phyloP scores from a whole-genome alignment of 2,888 invertebrate genomes.

The Alloscopus bannaensis region DNA sequence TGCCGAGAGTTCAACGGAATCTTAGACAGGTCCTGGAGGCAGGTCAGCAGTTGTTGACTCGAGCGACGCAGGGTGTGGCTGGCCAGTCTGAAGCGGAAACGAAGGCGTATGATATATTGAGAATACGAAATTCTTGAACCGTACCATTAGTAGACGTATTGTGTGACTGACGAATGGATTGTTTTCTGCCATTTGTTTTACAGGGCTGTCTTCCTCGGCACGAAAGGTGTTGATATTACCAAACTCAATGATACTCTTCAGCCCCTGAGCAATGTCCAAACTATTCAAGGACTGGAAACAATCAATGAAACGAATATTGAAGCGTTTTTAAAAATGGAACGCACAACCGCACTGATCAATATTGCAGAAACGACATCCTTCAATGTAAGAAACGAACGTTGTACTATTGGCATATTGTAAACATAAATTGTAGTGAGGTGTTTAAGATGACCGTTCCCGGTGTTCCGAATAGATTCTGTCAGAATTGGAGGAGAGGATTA shows the following conservation, averaged over 20 bases:
- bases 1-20: slow-evolving; percentile 87
- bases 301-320: slow-evolving; percentile 93
- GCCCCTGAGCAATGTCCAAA: slow-evolving; percentile 88
- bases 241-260: slow-evolving; percentile 94
- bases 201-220: slow-evolving; percentile 92
- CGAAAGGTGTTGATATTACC: slow-evolving; percentile 95
- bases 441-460: too few species aligned
- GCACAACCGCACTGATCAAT: slow-evolving; percentile 93
- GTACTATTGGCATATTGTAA: too few species aligned
- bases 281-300: slow-evolving; percentile 89
- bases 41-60: slow-evolving; percentile 90
- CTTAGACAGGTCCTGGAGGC: slow-evolving; percentile 94
- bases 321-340: slow-evolving; percentile 92
- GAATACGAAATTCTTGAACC: background rate
- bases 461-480: slow-evolving; percentile 78
- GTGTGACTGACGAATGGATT: too few species aligned
- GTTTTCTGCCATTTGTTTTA: slow-evolving; percentile 65
- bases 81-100: slow-evolving; percentile 79
- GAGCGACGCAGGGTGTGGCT: slow-evolving; percentile 80
- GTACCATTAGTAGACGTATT: background rate
- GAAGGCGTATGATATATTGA: slow-evolving; percentile 85
- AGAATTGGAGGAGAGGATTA: slow-evolving; percentile 78
- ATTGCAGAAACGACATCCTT: slow-evolving; percentile 90
- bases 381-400: slow-evolving; percentile 37
- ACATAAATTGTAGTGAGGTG: too few species aligned